phyloP scores from a whole-genome alignment of 2,797 vertebrate species.

The Sciurus carolinensis region DNA sequence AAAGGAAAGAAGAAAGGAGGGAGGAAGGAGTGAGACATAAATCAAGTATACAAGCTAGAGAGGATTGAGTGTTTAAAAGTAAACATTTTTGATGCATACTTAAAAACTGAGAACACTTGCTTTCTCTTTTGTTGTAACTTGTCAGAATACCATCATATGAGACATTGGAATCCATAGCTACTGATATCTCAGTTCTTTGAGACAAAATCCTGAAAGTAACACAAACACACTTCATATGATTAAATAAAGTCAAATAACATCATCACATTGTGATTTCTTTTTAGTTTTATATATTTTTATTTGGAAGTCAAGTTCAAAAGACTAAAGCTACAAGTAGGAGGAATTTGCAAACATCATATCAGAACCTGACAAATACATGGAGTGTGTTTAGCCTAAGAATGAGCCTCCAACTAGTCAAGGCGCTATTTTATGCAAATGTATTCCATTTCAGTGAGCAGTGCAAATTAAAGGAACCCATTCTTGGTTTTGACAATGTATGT shows the following conservation, averaged over 20 bases:
- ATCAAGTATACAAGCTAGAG: background rate
- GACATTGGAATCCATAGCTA: background rate
- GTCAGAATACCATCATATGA: background rate
- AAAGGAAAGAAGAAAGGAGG: background rate
- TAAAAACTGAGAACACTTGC: conserved; percentile 16
- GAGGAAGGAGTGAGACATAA: background rate
- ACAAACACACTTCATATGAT: background rate
- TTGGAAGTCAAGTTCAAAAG: background rate
- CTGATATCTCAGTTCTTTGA: background rate
- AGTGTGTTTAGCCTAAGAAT: background rate
- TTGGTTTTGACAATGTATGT: conserved; percentile 24
- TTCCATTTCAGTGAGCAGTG: background rate
- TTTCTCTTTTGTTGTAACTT: background rate
- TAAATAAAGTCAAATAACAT: background rate
- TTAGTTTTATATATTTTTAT: background rate
- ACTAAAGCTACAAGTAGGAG: background rate
- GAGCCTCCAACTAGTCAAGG: background rate
- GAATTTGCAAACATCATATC: background rate
- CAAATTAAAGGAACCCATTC: background rate
- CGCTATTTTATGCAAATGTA: background rate
- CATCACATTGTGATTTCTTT: background rate
- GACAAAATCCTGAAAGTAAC: background rate
- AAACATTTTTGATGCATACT: background rate
- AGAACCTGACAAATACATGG: background rate
- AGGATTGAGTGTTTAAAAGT: background rate